phyloP scores from a whole-genome alignment of 2,797 vertebrate species.

The Sylvilagus floridanus region DNA sequence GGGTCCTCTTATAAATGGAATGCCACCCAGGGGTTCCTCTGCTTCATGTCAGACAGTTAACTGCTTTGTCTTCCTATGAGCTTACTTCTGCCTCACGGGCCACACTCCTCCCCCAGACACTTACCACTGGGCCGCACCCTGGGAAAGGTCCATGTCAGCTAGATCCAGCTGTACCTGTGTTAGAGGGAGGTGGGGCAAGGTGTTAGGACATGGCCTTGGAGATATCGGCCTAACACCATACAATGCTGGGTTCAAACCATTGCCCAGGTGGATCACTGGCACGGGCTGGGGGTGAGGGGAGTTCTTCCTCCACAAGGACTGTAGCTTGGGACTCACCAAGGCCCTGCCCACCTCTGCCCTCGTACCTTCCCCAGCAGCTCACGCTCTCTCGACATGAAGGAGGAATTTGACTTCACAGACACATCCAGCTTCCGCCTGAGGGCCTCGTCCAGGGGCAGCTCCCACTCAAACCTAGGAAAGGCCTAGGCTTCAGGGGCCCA shows the following conservation, averaged over 20 bases:
- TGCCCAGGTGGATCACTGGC: not conserved
- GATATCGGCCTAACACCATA: not conserved
- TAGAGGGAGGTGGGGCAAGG: not conserved
- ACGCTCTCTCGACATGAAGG: constrained; percentile 95
- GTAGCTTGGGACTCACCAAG: not conserved
- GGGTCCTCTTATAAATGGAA: not conserved
- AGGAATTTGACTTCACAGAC: constrained; percentile 93
- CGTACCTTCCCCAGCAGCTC: constrained; percentile 95
- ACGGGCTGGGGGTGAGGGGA: no score
- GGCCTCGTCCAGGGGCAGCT: constrained; percentile 92
- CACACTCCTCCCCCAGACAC: constrained; percentile 73
- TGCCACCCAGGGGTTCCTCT: not conserved
- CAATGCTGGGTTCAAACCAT: not conserved
- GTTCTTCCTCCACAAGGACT: not conserved
- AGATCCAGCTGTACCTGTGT: constrained; percentile 92
- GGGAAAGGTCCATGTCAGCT: constrained; percentile 91
- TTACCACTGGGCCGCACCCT: constrained; percentile 93
- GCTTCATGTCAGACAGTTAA: not conserved
- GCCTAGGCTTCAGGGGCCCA: not conserved
- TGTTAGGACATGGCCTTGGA: not conserved
- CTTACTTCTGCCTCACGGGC: not conserved
- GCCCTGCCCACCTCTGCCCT: not conserved
- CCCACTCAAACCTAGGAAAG: constrained; percentile 93
- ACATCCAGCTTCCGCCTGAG: constrained; percentile 91
- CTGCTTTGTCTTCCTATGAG: not conserved